A percentile compares a stretch with the other conserved stretches of the same genome.
These are phyloP conservation scores for Papilio machaon DNA, from an alignment of 1,140 invertebrate species.

Conservation along the genomic window DNA sequence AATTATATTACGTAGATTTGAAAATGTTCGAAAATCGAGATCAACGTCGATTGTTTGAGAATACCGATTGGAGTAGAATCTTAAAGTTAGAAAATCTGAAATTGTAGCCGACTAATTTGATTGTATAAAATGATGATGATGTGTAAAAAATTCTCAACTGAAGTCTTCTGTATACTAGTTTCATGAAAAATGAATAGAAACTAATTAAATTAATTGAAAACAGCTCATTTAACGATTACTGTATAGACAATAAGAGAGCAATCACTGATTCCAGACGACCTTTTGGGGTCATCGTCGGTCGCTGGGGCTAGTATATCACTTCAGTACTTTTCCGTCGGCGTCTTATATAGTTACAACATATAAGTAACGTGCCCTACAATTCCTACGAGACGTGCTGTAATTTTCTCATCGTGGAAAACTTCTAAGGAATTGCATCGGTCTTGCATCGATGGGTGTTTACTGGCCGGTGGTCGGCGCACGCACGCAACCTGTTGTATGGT, in stretches of 20 bases:
- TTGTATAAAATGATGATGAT: too few species aligned
- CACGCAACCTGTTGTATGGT: conserved; percentile 64
- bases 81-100: too few species aligned
- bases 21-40: too few species aligned
- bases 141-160: too few species aligned
- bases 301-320: not conserved
- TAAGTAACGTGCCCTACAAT: not conserved
- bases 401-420: conserved; percentile 18
- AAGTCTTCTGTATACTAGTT: not conserved
- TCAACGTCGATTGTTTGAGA: too few species aligned
- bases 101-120: too few species aligned
- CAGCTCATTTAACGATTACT: not conserved
- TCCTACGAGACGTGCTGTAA: not conserved
- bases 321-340: not conserved
- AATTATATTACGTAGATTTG: too few species aligned
- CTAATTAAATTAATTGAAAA: not conserved
- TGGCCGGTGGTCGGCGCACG: conserved; percentile 52
- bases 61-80: too few species aligned
- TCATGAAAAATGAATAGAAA: not conserved
- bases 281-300: conserved; percentile 9
- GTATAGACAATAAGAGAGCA: not conserved
- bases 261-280: conserved; percentile 1
- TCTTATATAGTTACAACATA: not conserved
- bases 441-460: conserved; percentile 40
- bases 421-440: not conserved